Base-by-base conservation (phyloP, 1,140 invertebrate genomes). In the Belonocnema kinseyi region DNA sequence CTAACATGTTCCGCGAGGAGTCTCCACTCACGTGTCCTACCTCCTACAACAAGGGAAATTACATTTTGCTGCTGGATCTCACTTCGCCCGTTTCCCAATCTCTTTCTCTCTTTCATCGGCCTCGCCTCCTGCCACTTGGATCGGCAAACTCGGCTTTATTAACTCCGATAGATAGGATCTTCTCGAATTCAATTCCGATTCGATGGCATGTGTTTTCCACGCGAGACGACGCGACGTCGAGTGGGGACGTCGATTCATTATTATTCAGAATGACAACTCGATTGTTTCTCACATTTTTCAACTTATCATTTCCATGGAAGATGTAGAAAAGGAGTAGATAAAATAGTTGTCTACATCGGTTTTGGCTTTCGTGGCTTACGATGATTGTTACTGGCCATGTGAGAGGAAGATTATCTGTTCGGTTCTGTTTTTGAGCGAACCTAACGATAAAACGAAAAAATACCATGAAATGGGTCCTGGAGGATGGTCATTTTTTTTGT, bases 161-260 rank as follows among this genome's bases (percentile, higher is more conserved):
- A 83, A 83, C 72, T 70, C 58, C 77, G 82, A 83, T 82, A 79
- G 82, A 83, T 83, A 79, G 75, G 66, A 83, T 83, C 82, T 75
- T 56, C 16, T 72, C 50, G 72, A 82, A 82, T 74, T 81, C 77
- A 83, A 81, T 83, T 83, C 74, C 73, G 74, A 80, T 70, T 75
- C 51, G 53, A 54, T 71, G 82, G 76, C 73, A 72, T 76, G 50
- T 17, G 74, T 83, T 81, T 73, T 46, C 77, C 54, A 78, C 71
- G 80, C 51, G 50, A 54, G 14, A n/a, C 51, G 46, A 73, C 17
- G n/a, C 74, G 51, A 21, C 70, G 71, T 76, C 66, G 71, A 76
- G 70, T 53, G 58, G 46, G 52, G 56, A 76, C 56, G 17, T 21
- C 21, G 61, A 53, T 66, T 50, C 54, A 50, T 53, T 19, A 72